phyloP scores from a whole-genome alignment of 1,140 invertebrate species.

The Bursaphelenchus mucronatus region DNA sequence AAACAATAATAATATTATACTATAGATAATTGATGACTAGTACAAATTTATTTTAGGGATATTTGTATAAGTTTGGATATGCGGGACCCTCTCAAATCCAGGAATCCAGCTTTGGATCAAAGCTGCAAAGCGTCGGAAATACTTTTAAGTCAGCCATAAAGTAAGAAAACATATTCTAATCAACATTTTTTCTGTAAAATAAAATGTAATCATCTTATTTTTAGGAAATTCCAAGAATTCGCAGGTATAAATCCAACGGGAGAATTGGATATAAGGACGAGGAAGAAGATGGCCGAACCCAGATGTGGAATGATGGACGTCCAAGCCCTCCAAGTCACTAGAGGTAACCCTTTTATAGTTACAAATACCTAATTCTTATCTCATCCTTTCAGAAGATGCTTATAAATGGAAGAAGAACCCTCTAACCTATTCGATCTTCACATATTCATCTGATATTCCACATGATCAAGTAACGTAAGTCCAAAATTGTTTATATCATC shows the following conservation, averaged over 20 bases:
- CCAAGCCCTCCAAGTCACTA: conserved; percentile 37
- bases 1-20: no score
- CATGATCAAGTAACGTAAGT: conserved; percentile 34
- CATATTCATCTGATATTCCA: conserved; percentile 48
- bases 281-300: conserved; percentile 58
- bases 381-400: conserved; percentile 36
- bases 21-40: no score
- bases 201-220: conserved; percentile 19
- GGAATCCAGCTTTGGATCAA: conserved; percentile 10
- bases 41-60: conserved; percentile 39
- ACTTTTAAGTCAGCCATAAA: conserved; percentile 15
- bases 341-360: conserved; percentile 24
- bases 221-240: conserved; percentile 59
- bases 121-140: conserved; percentile 8
- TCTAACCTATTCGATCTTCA: conserved; percentile 53
- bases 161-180: neutral
- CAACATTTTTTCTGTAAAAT: conserved; percentile 4
- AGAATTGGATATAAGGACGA: conserved; percentile 46
- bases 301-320: conserved; percentile 56
- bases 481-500: neutral
- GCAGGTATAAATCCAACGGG: conserved; percentile 52
- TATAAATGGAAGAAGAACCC: conserved; percentile 55
- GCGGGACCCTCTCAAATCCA: conserved; percentile 42
- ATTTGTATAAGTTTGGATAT: conserved; percentile 57
- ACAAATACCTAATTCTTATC: neutral